Conservation (phyloP, 2,797 vertebrate genomes). For the Emys orbicularis region DNA sequence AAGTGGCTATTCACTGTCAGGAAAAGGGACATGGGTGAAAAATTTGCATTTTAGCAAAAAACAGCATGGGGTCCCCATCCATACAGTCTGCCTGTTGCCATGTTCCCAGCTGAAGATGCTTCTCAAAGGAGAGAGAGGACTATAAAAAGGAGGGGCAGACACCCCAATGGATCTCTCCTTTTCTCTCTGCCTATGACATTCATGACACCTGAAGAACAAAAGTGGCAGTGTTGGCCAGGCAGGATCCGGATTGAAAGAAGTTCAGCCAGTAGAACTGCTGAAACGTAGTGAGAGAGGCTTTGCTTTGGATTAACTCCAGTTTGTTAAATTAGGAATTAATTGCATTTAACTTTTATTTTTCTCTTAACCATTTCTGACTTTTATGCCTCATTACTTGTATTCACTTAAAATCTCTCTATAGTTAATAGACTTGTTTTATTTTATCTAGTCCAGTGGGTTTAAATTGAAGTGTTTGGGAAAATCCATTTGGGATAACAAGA, state of each 20-base stretch:
- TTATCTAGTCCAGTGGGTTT: not conserved
- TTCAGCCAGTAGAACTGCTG: not conserved
- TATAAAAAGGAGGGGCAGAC: not conserved
- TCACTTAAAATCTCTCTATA: not conserved
- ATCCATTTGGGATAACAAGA: not conserved
- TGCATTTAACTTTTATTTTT: not conserved
- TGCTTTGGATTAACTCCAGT: not conserved
- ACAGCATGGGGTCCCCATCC: not conserved
- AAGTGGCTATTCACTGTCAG: not conserved
- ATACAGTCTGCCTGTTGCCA: not conserved
- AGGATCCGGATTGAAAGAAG: not conserved
- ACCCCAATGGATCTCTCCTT: not conserved
- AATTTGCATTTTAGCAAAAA: not conserved
- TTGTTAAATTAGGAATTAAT: not conserved
- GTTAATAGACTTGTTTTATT: not conserved
- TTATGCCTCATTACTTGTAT: not conserved
- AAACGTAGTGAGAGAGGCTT: not conserved
- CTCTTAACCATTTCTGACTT: not conserved
- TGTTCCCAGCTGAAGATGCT: not conserved
- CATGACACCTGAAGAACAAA: not conserved
- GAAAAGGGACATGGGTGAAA: not conserved
- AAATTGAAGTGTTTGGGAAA: not conserved
- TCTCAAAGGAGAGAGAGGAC: not conserved
- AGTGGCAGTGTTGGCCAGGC: not conserved
- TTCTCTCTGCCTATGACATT: not conserved